Base-by-base conservation (phyloP, 1,140 invertebrate species). In the Samia ricini region DNA sequence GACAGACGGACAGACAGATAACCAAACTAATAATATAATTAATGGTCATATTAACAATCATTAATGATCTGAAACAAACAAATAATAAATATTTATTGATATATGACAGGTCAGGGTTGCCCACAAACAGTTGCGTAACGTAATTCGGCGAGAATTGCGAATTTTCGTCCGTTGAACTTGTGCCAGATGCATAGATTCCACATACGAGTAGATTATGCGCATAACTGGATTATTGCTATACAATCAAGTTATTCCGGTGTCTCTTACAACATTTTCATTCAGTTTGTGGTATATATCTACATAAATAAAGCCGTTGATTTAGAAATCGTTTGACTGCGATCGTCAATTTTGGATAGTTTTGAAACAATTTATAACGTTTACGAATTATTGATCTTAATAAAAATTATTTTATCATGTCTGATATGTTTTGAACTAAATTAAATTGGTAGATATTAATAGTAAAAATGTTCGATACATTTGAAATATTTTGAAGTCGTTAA, bases 151-250 rank as follows among this genome's bases (percentile, higher is more conserved):
- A 42, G 33, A 42, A 15, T 42, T 42, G 33, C 33, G 33, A 42
- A 42, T 42, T 12, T n/a, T 12, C 6, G 22, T 36, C 26, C 18
- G n/a, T 7, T 21, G 56, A 57, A 57, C 26, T 36, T 57, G 56
- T 57, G 26, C 56, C 12, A 19, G 12, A 57, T 57, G 26, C 56
- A 57, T 57, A 33, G 15, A 57, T 36, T 20, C 19, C 26, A n/a
- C 20, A 55, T 52, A 23, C 18, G n/a, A n/a, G n/a, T n/a, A n/a
- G n/a, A n/a, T 52, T 52, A 42, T 42, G 33, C 33, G n/a, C 33
- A 42, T 15, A 42, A 42, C 33, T 42, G 33, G 33, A 42, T 42
- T 42, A 42, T 42, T 42, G 33, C 33, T 15, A 12, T 42, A 42
- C 33, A 15, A 42, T 42, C 33, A 42, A 15, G 33, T 42, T 42